Percentiles rank a stretch among this genome's conserved stretches.
Evolutionary conservation across 2,797 vertebrate genomes (phyloP).

Genomic region (Diceros bicornis): DNA sequence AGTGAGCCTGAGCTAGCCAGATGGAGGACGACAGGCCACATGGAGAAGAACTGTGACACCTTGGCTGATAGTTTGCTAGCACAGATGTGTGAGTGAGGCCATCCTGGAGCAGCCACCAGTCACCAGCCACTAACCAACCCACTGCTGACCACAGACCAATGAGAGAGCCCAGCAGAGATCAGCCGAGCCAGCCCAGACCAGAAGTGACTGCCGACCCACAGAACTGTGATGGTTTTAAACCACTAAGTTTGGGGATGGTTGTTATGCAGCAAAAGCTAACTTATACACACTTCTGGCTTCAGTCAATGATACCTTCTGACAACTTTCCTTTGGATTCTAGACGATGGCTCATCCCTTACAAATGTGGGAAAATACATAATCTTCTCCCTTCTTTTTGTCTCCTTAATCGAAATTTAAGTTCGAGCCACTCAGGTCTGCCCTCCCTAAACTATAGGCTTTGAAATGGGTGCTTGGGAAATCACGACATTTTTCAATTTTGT

Average conservation of each 20-base stretch:
- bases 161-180: background rate
- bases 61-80: rapidly evolving
- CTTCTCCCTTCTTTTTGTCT: background rate
- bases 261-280: background rate
- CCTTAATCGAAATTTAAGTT: background rate
- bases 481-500: slow-evolving; percentile 30
- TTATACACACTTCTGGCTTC: background rate
- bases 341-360: background rate
- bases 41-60: background rate
- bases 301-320: background rate
- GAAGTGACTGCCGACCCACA: background rate
- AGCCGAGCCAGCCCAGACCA: background rate
- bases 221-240: background rate
- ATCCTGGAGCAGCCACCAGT: background rate
- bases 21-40: background rate
- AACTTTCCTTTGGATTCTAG: slow-evolving; percentile 24
- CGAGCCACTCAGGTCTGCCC: background rate
- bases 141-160: background rate
- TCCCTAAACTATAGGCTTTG: background rate
- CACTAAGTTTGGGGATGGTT: background rate
- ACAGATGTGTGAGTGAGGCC: background rate
- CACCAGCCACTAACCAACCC: background rate
- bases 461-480: slow-evolving; percentile 35
- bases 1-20: background rate
- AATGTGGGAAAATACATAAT: background rate